Base-by-base conservation (phyloP, 2,888 invertebrate genomes). In the Luffia ferchaultella region DNA sequence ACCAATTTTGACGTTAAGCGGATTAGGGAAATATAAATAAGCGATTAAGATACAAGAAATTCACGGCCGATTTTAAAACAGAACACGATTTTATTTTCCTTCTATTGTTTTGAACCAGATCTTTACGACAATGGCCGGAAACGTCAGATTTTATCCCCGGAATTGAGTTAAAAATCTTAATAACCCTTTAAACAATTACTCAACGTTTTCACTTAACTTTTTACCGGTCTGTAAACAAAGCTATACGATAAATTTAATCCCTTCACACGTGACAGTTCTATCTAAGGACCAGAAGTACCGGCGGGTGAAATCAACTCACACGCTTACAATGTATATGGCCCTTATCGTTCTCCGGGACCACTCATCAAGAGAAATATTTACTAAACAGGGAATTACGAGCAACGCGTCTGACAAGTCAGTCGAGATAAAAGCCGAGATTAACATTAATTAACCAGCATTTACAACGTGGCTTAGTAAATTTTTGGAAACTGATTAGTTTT, bases 331-430 rank as follows among this genome's bases (percentile, higher is more conserved):
- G 64, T 68, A 62, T 69, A 72, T 68, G 49, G 48, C 42, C 45
- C 61, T 74, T 76, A 76, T 76, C 78, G 68, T 43, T 51, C 52
- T 59, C 53, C 55, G 58, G 54, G 60, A 60, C 60, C 63, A 64
- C 61, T 68, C 70, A 69, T 74, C 73, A 71, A 63, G 63, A 45
- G 64, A 79, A 78, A 78, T 79, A 79, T 80, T 80, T 76, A 78
- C 76, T 60, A 69, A 74, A 73, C 65, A 75, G 62, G 65, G 65
- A 71, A 66, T 73, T 67, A 74, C 65, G 62, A 57, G 65, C 65
- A 62, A 60, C 58, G 57, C 59, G 56, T 61, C 62, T 67, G 70
- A 68, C 68, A 62, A 65, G 60, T 60, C 60, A 60, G 59, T 62
- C 52, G 57, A 70, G 79, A 79, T 78, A 75, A 76, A 58, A 54